Evolutionary conservation across 1,140 invertebrate genomes (phyloP), one percentile per base, ranked within the genome.

Genomic region (Magallana gigas): DNA sequence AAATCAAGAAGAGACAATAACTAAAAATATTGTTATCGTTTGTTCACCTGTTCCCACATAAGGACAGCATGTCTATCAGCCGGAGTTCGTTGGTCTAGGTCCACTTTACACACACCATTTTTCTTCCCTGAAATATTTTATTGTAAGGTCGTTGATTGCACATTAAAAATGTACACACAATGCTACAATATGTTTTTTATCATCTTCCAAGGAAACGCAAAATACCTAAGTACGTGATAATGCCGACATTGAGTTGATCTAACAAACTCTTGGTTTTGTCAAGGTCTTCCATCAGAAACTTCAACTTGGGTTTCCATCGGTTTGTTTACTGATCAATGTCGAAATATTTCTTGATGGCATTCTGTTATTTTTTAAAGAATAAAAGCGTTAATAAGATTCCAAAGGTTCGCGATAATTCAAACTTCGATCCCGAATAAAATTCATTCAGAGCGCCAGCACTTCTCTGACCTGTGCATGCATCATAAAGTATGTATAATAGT

Each of bases 31-130:
- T 48, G 86, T 48, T 4, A 48, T 48, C 36, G 36, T 48, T 48
- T 48, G 36, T 48, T 48, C 84, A 93, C 93, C 90, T 93, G 92
- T 88, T 94, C 93, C 93, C 93, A 94, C 48, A 91, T 90, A 12
- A 91, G 86, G 14, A 94, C 83, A 48, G 87, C 88, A 83, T 90
- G 90, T 59, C 91, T 88, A 57, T 93, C 92, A 8, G 91, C 90
- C 36, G 93, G 91, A 14, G 86, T 58, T 81, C 90, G 90, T 57
- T 91, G 86, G 18, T 92, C 91, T 80, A 92, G 80, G 12, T 92
- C 91, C n/a, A 93, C 85, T 89, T 93, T 92, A 86, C 91, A 92
- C 1, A 93, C 86, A 57, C 92, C 93, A 68, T 80, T 89, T 81
- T 93, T 92, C 18, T 91, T 92, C 23, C 93, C 93, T 94, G 89